phyloP scores from a whole-genome alignment of 2,797 vertebrate species.

The Dryobates pubescens region DNA sequence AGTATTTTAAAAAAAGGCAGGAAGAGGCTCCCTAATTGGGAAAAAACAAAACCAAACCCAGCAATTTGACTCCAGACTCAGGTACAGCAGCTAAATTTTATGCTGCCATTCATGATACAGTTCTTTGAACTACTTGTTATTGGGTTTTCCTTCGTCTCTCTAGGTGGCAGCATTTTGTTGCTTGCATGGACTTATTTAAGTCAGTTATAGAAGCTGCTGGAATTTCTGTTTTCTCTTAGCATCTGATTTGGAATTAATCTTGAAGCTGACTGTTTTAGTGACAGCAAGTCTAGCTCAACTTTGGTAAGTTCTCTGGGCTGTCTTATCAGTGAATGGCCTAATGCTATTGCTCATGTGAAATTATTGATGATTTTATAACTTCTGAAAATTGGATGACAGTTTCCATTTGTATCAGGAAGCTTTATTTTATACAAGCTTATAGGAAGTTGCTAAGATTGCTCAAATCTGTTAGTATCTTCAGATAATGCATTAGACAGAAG shows the following conservation, averaged over 20 bases:
- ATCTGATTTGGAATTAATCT: neutral
- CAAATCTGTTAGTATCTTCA: neutral
- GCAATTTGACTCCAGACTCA: neutral
- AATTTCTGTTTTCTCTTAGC: neutral
- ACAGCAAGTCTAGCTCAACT: neutral
- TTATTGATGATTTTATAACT: neutral
- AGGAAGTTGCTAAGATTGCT: neutral
- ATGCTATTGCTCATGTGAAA: neutral
- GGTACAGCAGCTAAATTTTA: neutral
- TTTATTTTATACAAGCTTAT: neutral
- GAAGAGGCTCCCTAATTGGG: neutral
- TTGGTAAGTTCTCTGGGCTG: neutral
- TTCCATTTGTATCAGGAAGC: neutral
- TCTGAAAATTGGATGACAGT: neutral
- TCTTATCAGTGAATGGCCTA: neutral
- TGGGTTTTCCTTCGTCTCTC: neutral
- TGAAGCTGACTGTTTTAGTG: neutral
- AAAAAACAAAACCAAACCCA: neutral
- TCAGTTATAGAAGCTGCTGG: neutral
- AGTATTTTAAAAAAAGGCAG: neutral
- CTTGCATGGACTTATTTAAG: neutral
- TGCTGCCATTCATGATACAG: neutral
- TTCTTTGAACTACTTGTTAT: neutral
- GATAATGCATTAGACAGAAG: neutral
- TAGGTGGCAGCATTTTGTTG: slow-evolving; percentile 20